phyloP scores from a whole-genome alignment of 2,888 invertebrate species.

The Tupiocoris notatus region DNA sequence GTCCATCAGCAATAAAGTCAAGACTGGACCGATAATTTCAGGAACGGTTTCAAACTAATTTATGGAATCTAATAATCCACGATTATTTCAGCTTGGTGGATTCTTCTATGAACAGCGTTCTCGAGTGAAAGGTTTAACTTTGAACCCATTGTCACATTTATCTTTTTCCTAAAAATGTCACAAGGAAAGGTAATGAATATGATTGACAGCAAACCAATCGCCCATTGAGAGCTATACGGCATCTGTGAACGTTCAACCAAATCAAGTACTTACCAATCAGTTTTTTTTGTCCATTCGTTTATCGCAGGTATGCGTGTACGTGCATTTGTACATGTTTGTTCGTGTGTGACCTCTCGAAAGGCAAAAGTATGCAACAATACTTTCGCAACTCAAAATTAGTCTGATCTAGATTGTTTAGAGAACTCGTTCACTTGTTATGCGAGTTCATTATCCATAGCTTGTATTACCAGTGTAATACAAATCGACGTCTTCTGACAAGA shows the following conservation, averaged over 20 bases:
- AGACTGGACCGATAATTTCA: too few relatives aligned
- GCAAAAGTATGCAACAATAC: background rate
- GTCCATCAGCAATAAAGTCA: too few relatives aligned
- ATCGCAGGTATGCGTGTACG: background rate
- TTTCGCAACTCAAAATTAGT: conserved; percentile 9
- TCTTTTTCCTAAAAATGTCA: too few relatives aligned
- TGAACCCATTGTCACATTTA: too few relatives aligned
- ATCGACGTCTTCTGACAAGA: background rate
- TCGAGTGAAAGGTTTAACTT: too few relatives aligned
- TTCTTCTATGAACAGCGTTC: too few relatives aligned
- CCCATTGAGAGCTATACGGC: background rate
- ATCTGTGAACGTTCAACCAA: background rate
- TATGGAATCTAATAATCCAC: too few relatives aligned
- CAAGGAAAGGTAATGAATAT: too few relatives aligned
- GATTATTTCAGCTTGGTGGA: too few relatives aligned
- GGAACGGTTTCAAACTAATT: too few relatives aligned
- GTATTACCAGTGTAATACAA: conserved; percentile 1
- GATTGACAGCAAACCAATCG: too few relatives aligned
- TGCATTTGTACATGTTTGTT: background rate
- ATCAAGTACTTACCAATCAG: conserved; percentile 8
- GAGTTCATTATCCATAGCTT: conserved; percentile 21
- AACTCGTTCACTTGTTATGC: conserved; percentile 1
- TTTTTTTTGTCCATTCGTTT: background rate
- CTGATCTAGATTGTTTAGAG: conserved; percentile 2
- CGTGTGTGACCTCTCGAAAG: background rate